Base-by-base conservation (phyloP, 2,113 vertebrate genomes). In the Zosterops japonicus region DNA sequence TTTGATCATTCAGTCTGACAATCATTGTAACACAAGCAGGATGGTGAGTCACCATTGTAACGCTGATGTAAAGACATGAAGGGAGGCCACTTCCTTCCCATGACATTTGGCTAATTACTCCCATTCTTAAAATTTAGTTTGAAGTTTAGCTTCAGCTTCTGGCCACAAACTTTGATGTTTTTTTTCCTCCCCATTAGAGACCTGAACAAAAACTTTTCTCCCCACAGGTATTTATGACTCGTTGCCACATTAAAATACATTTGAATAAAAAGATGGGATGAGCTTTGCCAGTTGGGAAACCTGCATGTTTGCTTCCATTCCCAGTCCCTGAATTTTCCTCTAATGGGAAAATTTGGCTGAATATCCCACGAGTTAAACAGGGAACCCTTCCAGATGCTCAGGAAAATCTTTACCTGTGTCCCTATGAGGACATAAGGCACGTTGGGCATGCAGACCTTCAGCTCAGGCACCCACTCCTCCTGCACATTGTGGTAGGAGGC, bases 401-500 rank as follows among this genome's bases (percentile, higher is more conserved):
- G 70, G 29, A 29, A 49, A 9, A 6, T 71, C 9, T 2, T 76
- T 94, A 98, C 98, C 98, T 99, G 98, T 53, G 98, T 99, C 83
- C 98, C 98, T 83, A 99, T 99, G 95, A 99, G 98, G 90, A 99
- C 98, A 0, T 99, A 99, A 87, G 98, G 98, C 93, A 99, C 98
- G 0, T 98, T 98, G 36, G 98, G 98, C 98, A 99, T 99, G 97
- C 98, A 98, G 80, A 98, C 98, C 77, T 98, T 99, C 69, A 99
- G 98, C 85, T 99, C 98, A 0, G 98, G 98, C 28, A 99, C 98
- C 98, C 98, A 99, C 50, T 99, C 98, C 79, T 99, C 98, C 95
- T 99, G 98, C 71, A 99, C 98, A 0, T 99, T 99, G 96, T 99
- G 98, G 90, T 98, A 99, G 1, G 98, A 99, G 70, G 98, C 98